These are phyloP conservation scores for Mantis religiosa DNA, from an alignment of 2,888 invertebrate species.

Conservation along the genomic window DNA sequence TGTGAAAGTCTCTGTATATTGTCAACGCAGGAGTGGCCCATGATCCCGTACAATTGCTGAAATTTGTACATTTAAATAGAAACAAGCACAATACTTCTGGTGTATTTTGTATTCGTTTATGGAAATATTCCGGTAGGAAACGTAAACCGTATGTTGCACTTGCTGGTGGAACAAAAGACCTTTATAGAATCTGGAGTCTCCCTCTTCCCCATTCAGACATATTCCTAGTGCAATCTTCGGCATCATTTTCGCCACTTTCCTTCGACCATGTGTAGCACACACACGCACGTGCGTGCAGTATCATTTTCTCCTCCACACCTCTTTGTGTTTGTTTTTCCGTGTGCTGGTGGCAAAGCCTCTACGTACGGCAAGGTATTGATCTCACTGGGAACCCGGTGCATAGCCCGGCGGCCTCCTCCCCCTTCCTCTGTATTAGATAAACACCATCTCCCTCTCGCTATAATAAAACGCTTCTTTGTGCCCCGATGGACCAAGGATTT, in stretches of 20 bases:
- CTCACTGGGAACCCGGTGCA: conserved; percentile 12
- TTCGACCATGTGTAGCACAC: not conserved
- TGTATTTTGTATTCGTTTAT: too few relatives aligned
- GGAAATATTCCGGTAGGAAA: too few relatives aligned
- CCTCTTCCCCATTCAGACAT: not conserved
- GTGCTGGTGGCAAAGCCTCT: not conserved
- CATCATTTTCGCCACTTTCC: not conserved
- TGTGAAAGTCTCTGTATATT: too few relatives aligned
- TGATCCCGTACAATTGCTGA: too few relatives aligned
- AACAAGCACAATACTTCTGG: too few relatives aligned
- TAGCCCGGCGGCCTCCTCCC: conserved; percentile 12
- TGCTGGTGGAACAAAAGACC: not conserved
- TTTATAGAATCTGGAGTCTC: not conserved
- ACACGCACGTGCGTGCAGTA: not conserved
- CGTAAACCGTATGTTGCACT: not conserved
- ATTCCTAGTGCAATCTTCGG: not conserved
- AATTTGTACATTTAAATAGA: too few relatives aligned
- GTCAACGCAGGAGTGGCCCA: too few relatives aligned
- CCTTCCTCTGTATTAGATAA: conserved; percentile 20
- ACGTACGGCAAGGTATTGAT: conserved; percentile 7
- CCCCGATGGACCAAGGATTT: not conserved
- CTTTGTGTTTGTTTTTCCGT: not conserved
- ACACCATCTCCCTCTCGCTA: conserved; percentile 5
- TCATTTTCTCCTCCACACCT: not conserved
- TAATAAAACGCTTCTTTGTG: not conserved